These are phyloP conservation scores for Drosophila ercepeae DNA, from an alignment of 1,140 invertebrate genomes.

Conservation along the genomic window DNA sequence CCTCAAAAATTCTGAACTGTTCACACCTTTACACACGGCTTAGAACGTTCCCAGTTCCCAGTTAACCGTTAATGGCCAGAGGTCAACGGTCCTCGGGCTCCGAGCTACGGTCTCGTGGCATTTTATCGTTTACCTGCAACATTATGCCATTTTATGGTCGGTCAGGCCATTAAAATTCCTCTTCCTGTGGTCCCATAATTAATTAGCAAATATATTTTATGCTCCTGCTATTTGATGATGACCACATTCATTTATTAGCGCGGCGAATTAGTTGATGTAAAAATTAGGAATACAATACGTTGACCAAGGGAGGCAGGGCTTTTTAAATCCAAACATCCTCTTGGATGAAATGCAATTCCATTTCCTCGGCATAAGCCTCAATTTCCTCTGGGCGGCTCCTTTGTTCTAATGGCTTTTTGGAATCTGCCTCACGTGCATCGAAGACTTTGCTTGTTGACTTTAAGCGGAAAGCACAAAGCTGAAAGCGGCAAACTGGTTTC, in stretches of 20 bases:
- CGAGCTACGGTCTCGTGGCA: constrained; percentile 27
- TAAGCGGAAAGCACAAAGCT: constrained; percentile 16
- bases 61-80: constrained; percentile 21
- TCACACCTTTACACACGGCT: constrained; percentile 51
- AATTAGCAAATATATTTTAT: constrained; percentile 49
- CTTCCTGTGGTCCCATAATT: constrained; percentile 17
- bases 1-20: constrained; percentile 52
- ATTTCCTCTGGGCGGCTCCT: constrained; percentile 29
- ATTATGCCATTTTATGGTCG: constrained; percentile 58
- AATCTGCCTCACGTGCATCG: constrained; percentile 51
- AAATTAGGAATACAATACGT: neutral
- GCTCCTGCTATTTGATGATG: constrained; percentile 19
- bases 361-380: constrained; percentile 18
- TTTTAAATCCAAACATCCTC: neutral
- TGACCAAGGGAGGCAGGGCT: neutral
- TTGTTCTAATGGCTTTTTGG: constrained; percentile 28
- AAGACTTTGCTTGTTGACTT: constrained; percentile 43
- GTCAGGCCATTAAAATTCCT: constrained; percentile 45
- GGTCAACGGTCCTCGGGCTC: neutral
- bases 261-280: neutral
- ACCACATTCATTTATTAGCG: constrained; percentile 15
- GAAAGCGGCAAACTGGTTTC: constrained; percentile 55
- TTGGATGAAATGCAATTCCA: neutral
- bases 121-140: constrained; percentile 30
- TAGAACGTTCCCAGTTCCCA: constrained; percentile 12